Conservation (phyloP, 2,888 invertebrate species). For the Oegoconia quadripuncta region DNA sequence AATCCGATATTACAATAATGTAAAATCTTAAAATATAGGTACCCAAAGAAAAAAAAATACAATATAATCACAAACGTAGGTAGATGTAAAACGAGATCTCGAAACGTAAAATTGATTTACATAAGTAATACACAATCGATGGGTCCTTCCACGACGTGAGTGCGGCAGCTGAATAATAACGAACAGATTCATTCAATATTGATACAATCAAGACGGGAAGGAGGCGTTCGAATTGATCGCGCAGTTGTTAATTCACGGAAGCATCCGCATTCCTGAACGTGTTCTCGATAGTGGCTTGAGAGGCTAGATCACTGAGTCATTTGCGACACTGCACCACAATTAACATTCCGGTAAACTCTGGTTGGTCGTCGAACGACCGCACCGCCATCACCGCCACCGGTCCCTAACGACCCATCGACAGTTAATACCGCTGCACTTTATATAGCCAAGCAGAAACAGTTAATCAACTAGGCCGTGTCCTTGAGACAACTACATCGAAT, state of each 20-base stretch:
- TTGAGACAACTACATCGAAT: too few species aligned
- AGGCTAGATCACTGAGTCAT: slow-evolving; percentile 45
- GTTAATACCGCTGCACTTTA: too few species aligned
- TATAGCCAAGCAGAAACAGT: too few species aligned
- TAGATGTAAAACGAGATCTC: too few species aligned
- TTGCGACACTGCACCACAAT: slow-evolving; percentile 64
- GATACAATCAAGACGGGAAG: slow-evolving; percentile 28
- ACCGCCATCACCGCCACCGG: slow-evolving; percentile 27
- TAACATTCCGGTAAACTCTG: slow-evolving; percentile 61
- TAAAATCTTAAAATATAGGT: too few species aligned
- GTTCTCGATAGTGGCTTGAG: slow-evolving; percentile 46
- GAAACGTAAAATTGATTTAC: too few species aligned
- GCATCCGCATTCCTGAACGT: slow-evolving; percentile 70
- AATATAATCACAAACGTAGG: too few species aligned
- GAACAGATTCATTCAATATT: slow-evolving; percentile 26
- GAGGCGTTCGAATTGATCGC: slow-evolving; percentile 36
- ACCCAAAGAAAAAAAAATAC: too few species aligned
- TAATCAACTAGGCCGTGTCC: too few species aligned
- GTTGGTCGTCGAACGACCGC: slow-evolving; percentile 42
- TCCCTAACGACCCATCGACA: slow-evolving; percentile 36
- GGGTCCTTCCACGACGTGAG: background rate
- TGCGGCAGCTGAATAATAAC: slow-evolving; percentile 14
- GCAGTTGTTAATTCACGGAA: slow-evolving; percentile 54
- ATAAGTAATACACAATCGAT: too few species aligned
- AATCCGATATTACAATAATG: too few species aligned